Evolutionary conservation across 1,140 invertebrate genomes (phyloP).

Genomic region (Papilio polyxenes): DNA sequence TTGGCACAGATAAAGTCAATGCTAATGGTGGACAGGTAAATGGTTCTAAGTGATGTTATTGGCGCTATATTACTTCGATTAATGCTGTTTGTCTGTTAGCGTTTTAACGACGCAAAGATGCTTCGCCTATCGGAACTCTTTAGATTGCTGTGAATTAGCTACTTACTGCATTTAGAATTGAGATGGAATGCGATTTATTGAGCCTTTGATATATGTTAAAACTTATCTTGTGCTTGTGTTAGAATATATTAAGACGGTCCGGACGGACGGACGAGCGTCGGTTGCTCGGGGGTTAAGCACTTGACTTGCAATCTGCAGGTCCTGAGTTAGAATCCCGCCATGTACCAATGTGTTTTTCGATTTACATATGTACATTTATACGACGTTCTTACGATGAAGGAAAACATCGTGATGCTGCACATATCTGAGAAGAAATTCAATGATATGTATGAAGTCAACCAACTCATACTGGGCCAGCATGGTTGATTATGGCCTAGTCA

Average conservation of each 20-base stretch:
- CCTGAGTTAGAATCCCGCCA: no score
- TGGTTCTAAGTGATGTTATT: slow-evolving; percentile 44
- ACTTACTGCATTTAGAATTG: background rate
- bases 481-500: no score
- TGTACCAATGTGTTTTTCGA: no score
- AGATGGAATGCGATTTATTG: background rate
- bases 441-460: no score
- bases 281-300: no score
- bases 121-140: slow-evolving; percentile 1
- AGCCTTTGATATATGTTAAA: background rate
- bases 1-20: slow-evolving; percentile 59
- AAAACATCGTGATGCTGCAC: no score
- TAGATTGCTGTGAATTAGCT: slow-evolving; percentile 1
- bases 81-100: slow-evolving; percentile 41
- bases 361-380: no score
- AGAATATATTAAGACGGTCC: background rate
- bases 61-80: slow-evolving; percentile 32
- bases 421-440: no score
- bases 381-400: no score
- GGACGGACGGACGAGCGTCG: background rate
- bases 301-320: no score
- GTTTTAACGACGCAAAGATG: slow-evolving; percentile 37
- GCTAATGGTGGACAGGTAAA: slow-evolving; percentile 48
- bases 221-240: background rate
- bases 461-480: no score